phyloP scores from a whole-genome alignment of 2,113 vertebrate genomes.

The Megaceryle torquata region DNA sequence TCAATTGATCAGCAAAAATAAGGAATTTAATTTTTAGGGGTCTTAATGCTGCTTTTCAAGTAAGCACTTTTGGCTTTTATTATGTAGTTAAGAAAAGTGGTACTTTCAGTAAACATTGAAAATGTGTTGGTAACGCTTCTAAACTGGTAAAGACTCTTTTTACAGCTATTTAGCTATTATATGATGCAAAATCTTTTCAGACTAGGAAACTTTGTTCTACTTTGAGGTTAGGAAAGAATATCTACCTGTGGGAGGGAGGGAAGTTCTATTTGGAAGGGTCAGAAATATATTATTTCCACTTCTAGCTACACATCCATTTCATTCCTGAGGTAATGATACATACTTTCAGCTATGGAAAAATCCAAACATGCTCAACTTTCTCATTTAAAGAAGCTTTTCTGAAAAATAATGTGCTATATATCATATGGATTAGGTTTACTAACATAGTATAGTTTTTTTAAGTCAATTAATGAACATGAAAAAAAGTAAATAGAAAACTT shows the following conservation, averaged over 20 bases:
- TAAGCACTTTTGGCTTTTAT: neutral
- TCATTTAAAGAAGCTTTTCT: neutral
- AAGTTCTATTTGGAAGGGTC: neutral
- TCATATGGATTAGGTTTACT: neutral
- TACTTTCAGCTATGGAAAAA: neutral
- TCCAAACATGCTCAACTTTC: neutral
- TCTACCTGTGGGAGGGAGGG: neutral
- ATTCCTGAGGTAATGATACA: neutral
- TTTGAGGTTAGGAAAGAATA: neutral
- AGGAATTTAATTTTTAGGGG: rapidly evolving
- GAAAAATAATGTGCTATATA: neutral
- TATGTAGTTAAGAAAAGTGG: neutral
- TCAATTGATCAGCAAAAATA: neutral
- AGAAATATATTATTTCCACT: neutral
- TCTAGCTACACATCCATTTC: neutral
- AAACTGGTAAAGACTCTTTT: neutral
- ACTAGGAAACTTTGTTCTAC: neutral
- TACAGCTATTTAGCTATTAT: neutral
- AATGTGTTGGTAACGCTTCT: neutral
- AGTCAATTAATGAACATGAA: neutral
- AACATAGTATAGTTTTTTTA: neutral
- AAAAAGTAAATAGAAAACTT: neutral
- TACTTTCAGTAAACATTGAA: neutral
- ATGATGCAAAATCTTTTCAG: neutral
- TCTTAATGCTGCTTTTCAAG: neutral